Base-by-base conservation (phyloP, 1,140 invertebrate species). In the Drosophila kanapiae region DNA sequence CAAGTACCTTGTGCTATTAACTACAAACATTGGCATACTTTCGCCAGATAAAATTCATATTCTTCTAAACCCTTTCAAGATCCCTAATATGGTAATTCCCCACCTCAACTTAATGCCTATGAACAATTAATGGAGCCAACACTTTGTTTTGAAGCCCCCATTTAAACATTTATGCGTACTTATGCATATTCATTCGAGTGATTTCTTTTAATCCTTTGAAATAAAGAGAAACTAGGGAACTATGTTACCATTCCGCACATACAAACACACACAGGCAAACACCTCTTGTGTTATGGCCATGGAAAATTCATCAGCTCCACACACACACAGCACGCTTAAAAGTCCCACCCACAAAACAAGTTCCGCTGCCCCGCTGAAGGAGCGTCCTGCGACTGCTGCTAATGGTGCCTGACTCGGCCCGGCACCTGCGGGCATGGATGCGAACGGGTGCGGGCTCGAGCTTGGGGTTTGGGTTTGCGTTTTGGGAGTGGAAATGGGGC, bases 361-460 rank as follows among this genome's bases (percentile, higher is more conserved):
- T 54, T 48, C 43, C 69, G n/a, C 37, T 18, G 45, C 16, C 40
- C 9, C 42, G 60, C 33, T n/a, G n/a, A 62, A 80, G 78, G 78
- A 82, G 79, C 62, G 80, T 56, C 68, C 43, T 31, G 57, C 56
- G 45, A 64, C 71, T 58, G 70, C 23, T 58, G 70, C 57, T 76
- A 78, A 78, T 78, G 67, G 75, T 78, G 76, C 75, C 76, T 40
- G 65, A 18, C 76, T 59, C 76, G 59, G 67, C 51, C 42, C 65
- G 74, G 79, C 61, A 82, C 65, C 47, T 58, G 38, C 56, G 59
- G 40, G 35, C 45, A 60, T 45, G 18, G 57, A 58, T 35, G 68
- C 64, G 27, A 69, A 60, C 16, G 61, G 61, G 61, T 74, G 70
- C 56, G 53, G 56, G 33, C 33, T 23, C 51, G 53, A 14, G 61